Evolutionary conservation across 2,888 invertebrate genomes (phyloP), one percentile per base, ranked within the genome.

Genomic region (Archips xylosteana): DNA sequence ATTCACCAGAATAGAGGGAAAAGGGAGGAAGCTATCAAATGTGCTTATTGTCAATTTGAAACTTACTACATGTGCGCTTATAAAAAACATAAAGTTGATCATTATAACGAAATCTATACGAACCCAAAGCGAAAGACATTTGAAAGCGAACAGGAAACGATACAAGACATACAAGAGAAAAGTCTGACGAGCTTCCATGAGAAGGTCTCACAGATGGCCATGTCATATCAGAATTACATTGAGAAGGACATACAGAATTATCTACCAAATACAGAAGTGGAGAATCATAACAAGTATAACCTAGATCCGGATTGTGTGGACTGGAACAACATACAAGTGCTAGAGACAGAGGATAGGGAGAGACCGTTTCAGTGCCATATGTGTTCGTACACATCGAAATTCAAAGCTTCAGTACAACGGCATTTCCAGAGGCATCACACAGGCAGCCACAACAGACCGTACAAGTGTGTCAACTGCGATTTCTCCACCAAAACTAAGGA

Each of bases 401-500:
- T 87, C 70, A 92, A 92, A 66, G 90, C 92, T 0, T 86, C 90
- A 0, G 91, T 92, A 0, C 91, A 90, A 71, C 81, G 91, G 0
- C 92, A 92, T 69, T 92, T 83, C 13, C 92, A 91, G 75, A 76
- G 92, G 3, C 88, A 85, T 32, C 92, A 92, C 75, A 91, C 90
- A 0, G 87, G 86, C 0, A 78, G 74, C 0, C 77, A 86, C 0
- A 85, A 85, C 23, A 76, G 87, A 3, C 92, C 92, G 0, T 92
- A 87, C 71, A 88, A 88, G 71, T 92, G 92, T 62, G 69, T 83
- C 0, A 89, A 90, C 60, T 92, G 92, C 64, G 89, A 89, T 39
- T 92, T 91, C 54, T 85, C 88, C 0, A 90, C 92, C 0, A 92
- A 92, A 81, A 92, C 92, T 0, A 89, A 90, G 77, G 92, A 92